A percentile compares a stretch with the other conserved stretches of the same genome.
phyloP scores from a whole-genome alignment of 2,797 vertebrate species.

The Pantherophis alleghaniensis region DNA sequence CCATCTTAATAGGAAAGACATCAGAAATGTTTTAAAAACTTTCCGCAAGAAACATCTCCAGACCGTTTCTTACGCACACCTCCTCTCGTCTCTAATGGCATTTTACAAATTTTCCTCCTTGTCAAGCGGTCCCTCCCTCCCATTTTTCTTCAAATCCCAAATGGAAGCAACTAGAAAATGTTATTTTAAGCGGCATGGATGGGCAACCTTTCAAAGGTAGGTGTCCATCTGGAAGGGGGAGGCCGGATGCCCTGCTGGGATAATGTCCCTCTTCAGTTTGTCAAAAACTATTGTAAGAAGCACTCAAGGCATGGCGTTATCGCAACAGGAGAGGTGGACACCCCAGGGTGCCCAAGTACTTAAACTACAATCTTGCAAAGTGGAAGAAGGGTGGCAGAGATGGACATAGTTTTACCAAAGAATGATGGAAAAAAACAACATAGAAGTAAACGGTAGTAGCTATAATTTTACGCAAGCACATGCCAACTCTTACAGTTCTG shows the following conservation, averaged over 20 bases:
- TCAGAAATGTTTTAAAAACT: not conserved
- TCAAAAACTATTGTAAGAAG: slow-evolving; percentile 60
- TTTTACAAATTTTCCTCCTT: slow-evolving; percentile 41
- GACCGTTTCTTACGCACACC: not conserved
- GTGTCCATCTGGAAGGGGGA: slow-evolving; percentile 53
- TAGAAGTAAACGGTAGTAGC: slow-evolving; percentile 26
- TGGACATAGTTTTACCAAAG: slow-evolving; percentile 34
- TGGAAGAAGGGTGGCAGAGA: slow-evolving; percentile 36
- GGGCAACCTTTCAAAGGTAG: slow-evolving; percentile 55
- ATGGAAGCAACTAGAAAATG: slow-evolving; percentile 54
- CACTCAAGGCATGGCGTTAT: slow-evolving; percentile 38
- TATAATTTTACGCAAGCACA: not conserved
- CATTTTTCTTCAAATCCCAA: slow-evolving; percentile 52
- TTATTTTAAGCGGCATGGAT: slow-evolving; percentile 51
- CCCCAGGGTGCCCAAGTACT: slow-evolving; percentile 38
- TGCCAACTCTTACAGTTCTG: slow-evolving; percentile 6
- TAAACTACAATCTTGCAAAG: slow-evolving; percentile 50
- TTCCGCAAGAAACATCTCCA: slow-evolving; percentile 4
- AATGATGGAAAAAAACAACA: slow-evolving; percentile 31
- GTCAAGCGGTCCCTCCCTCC: slow-evolving; percentile 32
- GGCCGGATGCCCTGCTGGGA: slow-evolving; percentile 62
- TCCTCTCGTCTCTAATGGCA: slow-evolving; percentile 21
- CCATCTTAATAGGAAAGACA: not conserved
- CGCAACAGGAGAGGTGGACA: slow-evolving; percentile 25
- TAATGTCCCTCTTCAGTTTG: slow-evolving; percentile 61